Evolutionary conservation across 2,797 vertebrate genomes (phyloP).

Genomic region (Oreortyx pictus): DNA sequence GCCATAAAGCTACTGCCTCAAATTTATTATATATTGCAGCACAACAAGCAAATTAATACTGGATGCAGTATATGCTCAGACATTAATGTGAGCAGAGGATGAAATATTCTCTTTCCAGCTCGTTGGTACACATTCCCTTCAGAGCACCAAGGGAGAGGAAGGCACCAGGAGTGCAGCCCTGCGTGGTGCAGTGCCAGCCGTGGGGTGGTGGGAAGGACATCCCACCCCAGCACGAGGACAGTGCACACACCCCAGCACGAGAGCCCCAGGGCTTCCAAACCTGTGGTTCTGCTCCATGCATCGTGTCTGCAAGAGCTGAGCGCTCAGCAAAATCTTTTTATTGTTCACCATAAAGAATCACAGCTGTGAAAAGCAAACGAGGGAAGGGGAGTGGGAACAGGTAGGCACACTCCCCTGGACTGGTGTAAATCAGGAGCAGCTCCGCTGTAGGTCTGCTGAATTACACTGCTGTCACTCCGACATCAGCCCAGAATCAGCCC

Average conservation of each 20-base stretch:
- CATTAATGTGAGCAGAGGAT: slow-evolving; percentile 45
- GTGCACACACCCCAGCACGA: background rate
- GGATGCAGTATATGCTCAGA: slow-evolving; percentile 57
- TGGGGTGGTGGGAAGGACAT: background rate
- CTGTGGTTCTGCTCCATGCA: background rate
- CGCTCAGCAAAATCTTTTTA: slow-evolving; percentile 7
- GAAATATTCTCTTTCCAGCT: slow-evolving; percentile 51
- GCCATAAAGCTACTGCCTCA: slow-evolving; percentile 59
- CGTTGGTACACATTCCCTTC: background rate
- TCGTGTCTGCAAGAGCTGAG: background rate
- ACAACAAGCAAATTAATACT: slow-evolving; percentile 72
- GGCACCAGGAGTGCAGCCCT: background rate
- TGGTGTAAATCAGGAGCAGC: background rate
- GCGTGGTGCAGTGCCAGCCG: background rate
- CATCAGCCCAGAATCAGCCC: background rate
- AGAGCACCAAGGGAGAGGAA: background rate
- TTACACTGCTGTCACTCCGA: background rate
- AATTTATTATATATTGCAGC: slow-evolving; percentile 60
- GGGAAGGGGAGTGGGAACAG: slow-evolving; percentile 25
- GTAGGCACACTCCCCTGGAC: background rate
- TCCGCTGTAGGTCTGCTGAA: background rate
- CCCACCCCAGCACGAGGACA: background rate
- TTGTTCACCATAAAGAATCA: slow-evolving; percentile 45
- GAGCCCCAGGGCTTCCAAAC: background rate
- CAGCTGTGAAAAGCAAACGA: background rate